phyloP scores from a whole-genome alignment of 2,797 vertebrate species.

The Psittacula echo region DNA sequence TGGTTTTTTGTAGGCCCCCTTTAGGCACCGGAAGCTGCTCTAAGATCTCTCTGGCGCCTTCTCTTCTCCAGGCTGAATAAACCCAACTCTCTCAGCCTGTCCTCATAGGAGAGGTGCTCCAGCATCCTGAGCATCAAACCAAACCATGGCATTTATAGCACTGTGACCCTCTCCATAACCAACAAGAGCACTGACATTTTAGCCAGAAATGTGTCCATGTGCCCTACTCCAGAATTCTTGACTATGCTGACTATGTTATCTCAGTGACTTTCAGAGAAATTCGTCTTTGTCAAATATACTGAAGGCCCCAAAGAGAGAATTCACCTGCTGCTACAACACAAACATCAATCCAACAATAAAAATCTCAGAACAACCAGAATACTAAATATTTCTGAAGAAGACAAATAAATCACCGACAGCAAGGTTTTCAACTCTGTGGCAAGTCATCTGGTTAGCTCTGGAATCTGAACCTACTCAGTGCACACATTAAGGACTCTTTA shows the following conservation, averaged over 20 bases:
- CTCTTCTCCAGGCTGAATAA: too few relatives aligned
- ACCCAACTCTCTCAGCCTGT: too few relatives aligned
- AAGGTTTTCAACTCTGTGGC: neutral
- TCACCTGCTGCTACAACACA: neutral
- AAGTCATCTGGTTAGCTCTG: neutral
- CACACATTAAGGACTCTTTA: rapidly evolving
- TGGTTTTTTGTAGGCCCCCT: too few relatives aligned
- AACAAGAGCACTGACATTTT: neutral
- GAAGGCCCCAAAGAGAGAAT: neutral
- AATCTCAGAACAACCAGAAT: neutral
- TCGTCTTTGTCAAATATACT: neutral
- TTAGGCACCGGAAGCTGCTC: too few relatives aligned
- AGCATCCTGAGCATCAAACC: neutral
- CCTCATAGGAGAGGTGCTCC: neutral
- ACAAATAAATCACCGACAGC: neutral
- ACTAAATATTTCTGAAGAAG: neutral
- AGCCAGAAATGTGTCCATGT: neutral
- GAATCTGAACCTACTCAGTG: neutral
- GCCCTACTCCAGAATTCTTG: neutral
- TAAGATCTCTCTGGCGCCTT: too few relatives aligned
- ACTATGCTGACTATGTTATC: neutral
- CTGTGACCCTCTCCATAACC: neutral
- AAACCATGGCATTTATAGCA: neutral
- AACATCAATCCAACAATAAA: neutral
- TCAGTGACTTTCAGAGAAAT: neutral